Conservation (phyloP, 2,888 invertebrate species). For the Odontocolon sp. region DNA sequence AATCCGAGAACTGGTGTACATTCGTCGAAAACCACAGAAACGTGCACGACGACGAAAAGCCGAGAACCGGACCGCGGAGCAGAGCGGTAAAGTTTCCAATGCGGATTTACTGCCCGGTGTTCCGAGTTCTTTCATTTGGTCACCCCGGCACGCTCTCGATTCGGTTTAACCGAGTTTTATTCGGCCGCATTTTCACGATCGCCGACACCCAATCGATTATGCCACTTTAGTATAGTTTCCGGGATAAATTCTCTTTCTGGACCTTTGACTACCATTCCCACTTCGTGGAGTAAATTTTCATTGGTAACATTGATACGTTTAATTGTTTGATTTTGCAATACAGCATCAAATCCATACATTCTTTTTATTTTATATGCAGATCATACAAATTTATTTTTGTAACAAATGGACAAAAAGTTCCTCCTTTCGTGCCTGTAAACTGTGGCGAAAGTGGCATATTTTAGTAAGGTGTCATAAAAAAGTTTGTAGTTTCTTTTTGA, state of each 20-base stretch:
- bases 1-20: conserved; percentile 23
- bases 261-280: conserved; percentile 14
- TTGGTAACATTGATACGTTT: background rate
- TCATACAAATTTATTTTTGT: no score
- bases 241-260: background rate
- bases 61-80: background rate
- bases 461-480: no score
- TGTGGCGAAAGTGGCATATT: no score
- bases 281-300: conserved; percentile 10
- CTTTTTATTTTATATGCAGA: no score
- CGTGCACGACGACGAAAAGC: conserved; percentile 28
- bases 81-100: conserved; percentile 47
- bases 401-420: no score
- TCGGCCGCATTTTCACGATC: conserved; percentile 30
- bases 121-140: conserved; percentile 57
- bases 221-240: conserved; percentile 54
- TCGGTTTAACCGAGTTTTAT: conserved; percentile 56
- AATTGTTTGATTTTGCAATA: conserved; percentile 13
- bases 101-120: conserved; percentile 50
- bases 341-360: conserved; percentile 1
- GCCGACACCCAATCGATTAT: conserved; percentile 49
- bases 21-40: conserved; percentile 27
- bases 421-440: no score
- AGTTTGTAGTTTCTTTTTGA: no score
- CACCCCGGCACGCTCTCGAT: conserved; percentile 42